Base-by-base conservation (phyloP, 2,888 invertebrate genomes). In the Cryptophagus acutangulus region DNA sequence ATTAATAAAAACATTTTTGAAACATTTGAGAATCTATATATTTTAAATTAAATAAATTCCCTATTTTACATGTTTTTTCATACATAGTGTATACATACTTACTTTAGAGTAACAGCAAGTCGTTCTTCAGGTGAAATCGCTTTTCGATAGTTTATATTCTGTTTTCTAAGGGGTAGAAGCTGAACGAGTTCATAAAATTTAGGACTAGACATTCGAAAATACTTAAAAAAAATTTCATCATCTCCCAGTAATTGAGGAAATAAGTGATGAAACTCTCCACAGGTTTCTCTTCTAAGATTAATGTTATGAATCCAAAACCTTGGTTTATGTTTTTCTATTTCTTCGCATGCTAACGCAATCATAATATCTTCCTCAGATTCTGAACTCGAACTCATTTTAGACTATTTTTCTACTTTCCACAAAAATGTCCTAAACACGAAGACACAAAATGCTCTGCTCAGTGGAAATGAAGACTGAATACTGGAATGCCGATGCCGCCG, bases 81-180 rank as follows among this genome's bases (percentile, higher is more conserved):
- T n/a, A 20, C n/a, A 20, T 20, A 30, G 13, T n/a, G 10, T 17
- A 34, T 17, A 17, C 18, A n/a, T 34, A 34, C 18, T 40, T 36
- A 43, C 43, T 38, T 43, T 25, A 43, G 36, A 28, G 37, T 18
- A 12, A 40, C 17, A 8, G 40, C 43, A 8, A 43, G 24, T n/a
- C 40, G 40, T 33, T 43, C 43, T 30, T 40, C 43, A 14, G 40
- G 33, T 16, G 2, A 18, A 16, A 40, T 40, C 18, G 43, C 17
- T 33, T 43, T 25, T 6, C 43, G 25, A 40, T 40, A 40, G 35
- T 40, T 40, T 29, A 37, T 43, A 16, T 43, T 33, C 17, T 34
- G 34, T n/a, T 34, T 34, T 34, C n/a, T 16, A 15, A 36, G 14
- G 15, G 13, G n/a, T n/a, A 8, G 17, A 13, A 36, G 17, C 8